phyloP scores from a whole-genome alignment of 2,888 invertebrate species.

The Apotomis capreana region DNA sequence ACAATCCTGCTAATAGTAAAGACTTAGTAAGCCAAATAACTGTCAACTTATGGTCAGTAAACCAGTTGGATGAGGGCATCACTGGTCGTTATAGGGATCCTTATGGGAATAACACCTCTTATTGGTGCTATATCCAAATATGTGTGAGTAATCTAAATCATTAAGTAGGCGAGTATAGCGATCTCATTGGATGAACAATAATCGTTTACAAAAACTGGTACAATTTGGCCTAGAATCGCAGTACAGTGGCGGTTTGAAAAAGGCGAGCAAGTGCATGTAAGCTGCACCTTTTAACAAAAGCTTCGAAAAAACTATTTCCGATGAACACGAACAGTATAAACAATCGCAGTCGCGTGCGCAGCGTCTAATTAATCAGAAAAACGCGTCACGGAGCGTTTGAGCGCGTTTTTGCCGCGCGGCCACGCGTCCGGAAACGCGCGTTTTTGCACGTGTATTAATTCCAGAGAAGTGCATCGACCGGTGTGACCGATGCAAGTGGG shows the following conservation, averaged over 20 bases:
- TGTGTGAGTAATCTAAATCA: no score
- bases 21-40: no score
- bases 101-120: no score
- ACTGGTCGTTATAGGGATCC: no score
- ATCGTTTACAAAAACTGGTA: neutral
- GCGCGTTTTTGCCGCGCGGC: slow-evolving; percentile 58
- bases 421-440: slow-evolving; percentile 45
- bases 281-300: slow-evolving; percentile 30
- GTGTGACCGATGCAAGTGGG: slow-evolving; percentile 21
- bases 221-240: neutral
- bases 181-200: neutral
- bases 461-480: slow-evolving; percentile 44
- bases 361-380: slow-evolving; percentile 64
- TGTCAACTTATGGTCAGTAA: no score
- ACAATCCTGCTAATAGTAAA: no score
- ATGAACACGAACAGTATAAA: slow-evolving; percentile 42
- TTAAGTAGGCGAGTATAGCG: neutral
- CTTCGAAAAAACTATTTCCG: slow-evolving; percentile 35
- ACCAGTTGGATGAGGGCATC: no score
- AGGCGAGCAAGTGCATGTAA: slow-evolving; percentile 4
- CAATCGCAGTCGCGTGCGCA: slow-evolving; percentile 56
- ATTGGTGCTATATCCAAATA: no score
- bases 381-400: slow-evolving; percentile 64
- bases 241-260: neutral
- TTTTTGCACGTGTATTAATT: slow-evolving; percentile 47